phyloP scores from a whole-genome alignment of 2,113 vertebrate species.

The Antechinus stuartii region DNA sequence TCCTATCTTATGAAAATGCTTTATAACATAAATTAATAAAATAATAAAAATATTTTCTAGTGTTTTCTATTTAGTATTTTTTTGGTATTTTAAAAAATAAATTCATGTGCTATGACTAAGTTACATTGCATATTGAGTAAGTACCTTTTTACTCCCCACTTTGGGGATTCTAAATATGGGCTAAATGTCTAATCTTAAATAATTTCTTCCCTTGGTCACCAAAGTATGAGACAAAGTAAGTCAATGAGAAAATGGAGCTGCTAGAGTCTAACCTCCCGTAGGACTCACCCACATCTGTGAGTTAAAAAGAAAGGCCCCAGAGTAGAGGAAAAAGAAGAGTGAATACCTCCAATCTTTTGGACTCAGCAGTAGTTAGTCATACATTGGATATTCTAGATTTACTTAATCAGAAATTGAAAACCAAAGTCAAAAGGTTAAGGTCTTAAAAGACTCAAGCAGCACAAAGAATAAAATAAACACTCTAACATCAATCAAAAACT shows the following conservation, averaged over 20 bases:
- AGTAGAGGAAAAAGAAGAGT: background rate
- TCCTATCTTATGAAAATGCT: background rate
- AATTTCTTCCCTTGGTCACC: background rate
- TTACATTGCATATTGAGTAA: background rate
- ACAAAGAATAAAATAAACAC: background rate
- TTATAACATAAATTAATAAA: background rate
- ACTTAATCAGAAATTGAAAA: background rate
- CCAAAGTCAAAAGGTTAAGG: background rate
- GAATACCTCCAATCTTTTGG: background rate
- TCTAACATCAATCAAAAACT: background rate
- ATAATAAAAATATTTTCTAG: background rate
- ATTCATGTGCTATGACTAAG: background rate
- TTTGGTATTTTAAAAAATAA: background rate
- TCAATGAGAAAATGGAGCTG: background rate
- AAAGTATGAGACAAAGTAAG: background rate
- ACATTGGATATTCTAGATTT: background rate
- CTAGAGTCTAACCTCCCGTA: background rate
- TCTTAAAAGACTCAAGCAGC: background rate
- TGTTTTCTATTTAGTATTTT: background rate
- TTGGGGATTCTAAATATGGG: background rate
- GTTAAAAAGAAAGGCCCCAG: background rate
- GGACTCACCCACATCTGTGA: background rate
- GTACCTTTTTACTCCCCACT: background rate
- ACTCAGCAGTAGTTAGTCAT: background rate
- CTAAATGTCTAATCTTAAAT: background rate